Base-by-base conservation (phyloP, 2,797 vertebrate genomes). In the Spinus pinus region DNA sequence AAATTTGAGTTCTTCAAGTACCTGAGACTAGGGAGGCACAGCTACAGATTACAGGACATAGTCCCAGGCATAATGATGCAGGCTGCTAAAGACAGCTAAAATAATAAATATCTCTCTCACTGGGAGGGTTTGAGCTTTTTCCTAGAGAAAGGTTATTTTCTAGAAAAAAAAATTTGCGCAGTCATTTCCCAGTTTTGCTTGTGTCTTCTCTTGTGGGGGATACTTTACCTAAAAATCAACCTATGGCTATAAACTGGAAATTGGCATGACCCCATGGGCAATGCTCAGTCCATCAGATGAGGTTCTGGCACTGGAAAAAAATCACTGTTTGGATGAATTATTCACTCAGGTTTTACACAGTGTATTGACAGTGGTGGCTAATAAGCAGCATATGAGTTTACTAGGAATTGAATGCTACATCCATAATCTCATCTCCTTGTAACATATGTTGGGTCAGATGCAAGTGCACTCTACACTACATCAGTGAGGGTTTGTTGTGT, bases 231-330 rank as follows among this genome's bases (percentile, higher is more conserved):
- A 14, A 50, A 69, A 81, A 67, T 6, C 11, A 74, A 8, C 8
- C 3, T 33, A 3, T 23, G 14, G 6, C 10, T 60, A 23, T n/a
- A 51, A 62, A 86, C 0, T 35, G 35, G 13, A 62, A 74, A 88
- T 6, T 24, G 13, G 5, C 6, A n/a, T 54, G 39, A 13, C 5
- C 12, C 10, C 10, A 6, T 10, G 5, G n/a, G 13, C 2, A 5
- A n/a, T 1, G 1, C 4, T 64, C 4, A 60, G 28, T 85, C 37
- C 22, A 22, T 61, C 24, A 70, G 46, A 31, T 20, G 21, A 17
- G 21, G 4, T 70, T 74, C 53, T 51, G 44, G 24, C 39, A 54
- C 35, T 16, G 8, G 16, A 54, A 66, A 18, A 73, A 92, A 66
- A 78, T 5, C 58, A 10, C 8, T 4, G 0, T 75, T 64, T 62